Evolutionary conservation across 2,888 invertebrate genomes (phyloP).

Genomic region (Caenorhabditis becei): DNA sequence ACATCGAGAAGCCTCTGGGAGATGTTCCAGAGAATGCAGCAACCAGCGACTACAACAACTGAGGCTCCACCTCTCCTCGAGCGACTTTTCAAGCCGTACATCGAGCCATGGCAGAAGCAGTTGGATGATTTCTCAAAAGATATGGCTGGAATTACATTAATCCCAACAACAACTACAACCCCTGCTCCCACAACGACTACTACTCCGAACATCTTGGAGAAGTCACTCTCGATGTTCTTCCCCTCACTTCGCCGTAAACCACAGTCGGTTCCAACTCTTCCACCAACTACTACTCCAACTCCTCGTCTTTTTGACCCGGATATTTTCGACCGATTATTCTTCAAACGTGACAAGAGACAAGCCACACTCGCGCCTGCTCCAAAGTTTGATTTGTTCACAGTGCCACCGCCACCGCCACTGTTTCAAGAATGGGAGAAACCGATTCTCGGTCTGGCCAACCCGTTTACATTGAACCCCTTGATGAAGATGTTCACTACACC

Average conservation of each 20-base stretch:
- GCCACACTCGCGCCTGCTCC: constrained; percentile 39
- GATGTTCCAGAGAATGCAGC: constrained; percentile 66
- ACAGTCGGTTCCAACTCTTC: constrained; percentile 37
- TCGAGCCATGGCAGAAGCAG: constrained; percentile 73
- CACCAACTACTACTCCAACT: constrained; percentile 50
- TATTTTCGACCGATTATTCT: constrained; percentile 63
- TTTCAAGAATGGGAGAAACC: constrained; percentile 67
- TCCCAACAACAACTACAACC: constrained; percentile 70
- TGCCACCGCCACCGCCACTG: constrained; percentile 59
- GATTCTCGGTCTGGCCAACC: constrained; percentile 66
- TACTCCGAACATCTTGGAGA: constrained; percentile 62
- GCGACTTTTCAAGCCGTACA: constrained; percentile 72
- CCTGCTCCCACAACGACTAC: constrained; percentile 66
- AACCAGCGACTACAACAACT: constrained; percentile 71
- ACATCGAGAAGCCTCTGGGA: constrained; percentile 68
- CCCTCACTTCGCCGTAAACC: constrained; percentile 65
- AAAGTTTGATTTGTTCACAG: constrained; percentile 48
- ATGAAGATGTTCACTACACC: constrained; percentile 75
- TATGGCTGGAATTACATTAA: constrained; percentile 63
- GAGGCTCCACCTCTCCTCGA: constrained; percentile 71
- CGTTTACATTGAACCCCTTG: constrained; percentile 75
- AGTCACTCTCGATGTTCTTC: constrained; percentile 67
- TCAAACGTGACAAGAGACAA: constrained; percentile 61
- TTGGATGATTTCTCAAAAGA: constrained; percentile 68
- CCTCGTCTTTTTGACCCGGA: constrained; percentile 69